A percentile compares a stretch with the other conserved stretches of the same genome.
phyloP scores from a whole-genome alignment of 2,888 invertebrate species.

The Listrodromus nycthemerus region DNA sequence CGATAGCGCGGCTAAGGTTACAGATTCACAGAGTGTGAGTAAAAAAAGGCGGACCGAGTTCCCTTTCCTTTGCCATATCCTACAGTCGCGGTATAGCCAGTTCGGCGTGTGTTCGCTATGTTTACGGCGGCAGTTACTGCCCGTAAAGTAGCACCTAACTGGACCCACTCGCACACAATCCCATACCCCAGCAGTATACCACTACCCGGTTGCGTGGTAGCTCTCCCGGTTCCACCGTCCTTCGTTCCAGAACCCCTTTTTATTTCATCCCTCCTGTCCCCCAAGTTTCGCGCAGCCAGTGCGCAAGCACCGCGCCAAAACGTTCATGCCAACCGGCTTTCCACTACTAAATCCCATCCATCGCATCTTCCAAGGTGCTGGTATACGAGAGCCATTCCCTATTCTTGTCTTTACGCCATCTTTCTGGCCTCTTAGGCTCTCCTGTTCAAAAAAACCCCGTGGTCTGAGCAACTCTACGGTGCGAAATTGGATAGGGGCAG shows the following conservation, averaged over 20 bases:
- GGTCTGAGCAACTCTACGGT: neutral
- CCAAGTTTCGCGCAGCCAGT: constrained; percentile 43
- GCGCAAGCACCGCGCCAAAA: constrained; percentile 16
- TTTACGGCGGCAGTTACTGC: constrained; percentile 78
- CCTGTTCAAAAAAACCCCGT: neutral
- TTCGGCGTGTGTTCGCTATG: constrained; percentile 73
- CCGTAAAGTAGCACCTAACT: constrained; percentile 79
- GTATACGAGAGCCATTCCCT: constrained; percentile 45
- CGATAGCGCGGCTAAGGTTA: constrained; percentile 52
- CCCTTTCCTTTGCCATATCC: constrained; percentile 34
- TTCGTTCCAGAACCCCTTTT: constrained; percentile 14
- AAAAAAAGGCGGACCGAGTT: constrained; percentile 60
- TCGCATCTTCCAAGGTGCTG: constrained; percentile 49
- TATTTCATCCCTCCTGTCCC: constrained; percentile 51
- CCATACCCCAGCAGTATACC: constrained; percentile 48
- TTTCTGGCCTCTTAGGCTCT: constrained; percentile 4
- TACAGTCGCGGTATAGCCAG: constrained; percentile 48
- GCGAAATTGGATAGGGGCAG: neutral
- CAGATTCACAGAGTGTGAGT: constrained; percentile 40
- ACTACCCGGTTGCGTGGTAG: constrained; percentile 44
- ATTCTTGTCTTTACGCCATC: constrained; percentile 14
- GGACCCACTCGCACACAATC: constrained; percentile 72
- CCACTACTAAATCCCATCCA: constrained; percentile 21
- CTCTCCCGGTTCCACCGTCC: constrained; percentile 33
- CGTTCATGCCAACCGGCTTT: constrained; percentile 23